Conservation (phyloP, 2,888 invertebrate genomes). For the Eurytoma adleriae region DNA sequence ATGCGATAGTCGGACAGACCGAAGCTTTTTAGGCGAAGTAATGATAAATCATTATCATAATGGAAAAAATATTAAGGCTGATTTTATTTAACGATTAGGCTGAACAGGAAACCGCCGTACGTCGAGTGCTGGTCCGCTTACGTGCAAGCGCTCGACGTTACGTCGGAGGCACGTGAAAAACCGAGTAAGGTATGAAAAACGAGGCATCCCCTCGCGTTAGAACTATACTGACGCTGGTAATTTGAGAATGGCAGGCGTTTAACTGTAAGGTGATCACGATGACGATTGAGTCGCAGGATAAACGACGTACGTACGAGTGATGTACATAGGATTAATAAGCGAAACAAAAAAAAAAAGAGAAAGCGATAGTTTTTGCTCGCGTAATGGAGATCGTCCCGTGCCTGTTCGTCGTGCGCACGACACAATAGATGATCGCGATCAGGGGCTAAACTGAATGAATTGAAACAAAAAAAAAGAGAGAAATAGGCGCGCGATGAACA, state of each 20-base stretch:
- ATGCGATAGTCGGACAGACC: constrained; percentile 50
- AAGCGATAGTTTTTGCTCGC: constrained; percentile 62
- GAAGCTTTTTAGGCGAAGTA: constrained; percentile 44
- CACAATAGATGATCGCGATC: constrained; percentile 36
- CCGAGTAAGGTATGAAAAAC: constrained; percentile 32
- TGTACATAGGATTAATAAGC: constrained; percentile 57
- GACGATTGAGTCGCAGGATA: constrained; percentile 56
- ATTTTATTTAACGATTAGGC: constrained; percentile 68
- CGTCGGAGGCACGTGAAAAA: constrained; percentile 31
- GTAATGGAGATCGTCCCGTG: constrained; percentile 63
- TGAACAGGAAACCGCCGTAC: constrained; percentile 30
- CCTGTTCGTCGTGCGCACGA: constrained; percentile 64
- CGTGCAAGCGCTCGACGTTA: neutral
- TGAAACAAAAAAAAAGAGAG: constrained; percentile 41
- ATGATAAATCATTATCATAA: constrained; percentile 44
- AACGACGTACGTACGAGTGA: constrained; percentile 56
- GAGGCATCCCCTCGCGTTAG: constrained; percentile 53
- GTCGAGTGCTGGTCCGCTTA: constrained; percentile 6
- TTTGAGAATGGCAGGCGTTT: constrained; percentile 16
- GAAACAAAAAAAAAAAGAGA: constrained; percentile 53
- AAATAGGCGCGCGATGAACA: constrained; percentile 51
- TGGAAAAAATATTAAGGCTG: constrained; percentile 66
- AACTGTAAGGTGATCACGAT: constrained; percentile 53
- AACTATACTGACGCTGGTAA: constrained; percentile 54
- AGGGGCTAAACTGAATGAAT: constrained; percentile 44